phyloP scores from a whole-genome alignment of 2,113 vertebrate genomes.

The Hassar affinis region DNA sequence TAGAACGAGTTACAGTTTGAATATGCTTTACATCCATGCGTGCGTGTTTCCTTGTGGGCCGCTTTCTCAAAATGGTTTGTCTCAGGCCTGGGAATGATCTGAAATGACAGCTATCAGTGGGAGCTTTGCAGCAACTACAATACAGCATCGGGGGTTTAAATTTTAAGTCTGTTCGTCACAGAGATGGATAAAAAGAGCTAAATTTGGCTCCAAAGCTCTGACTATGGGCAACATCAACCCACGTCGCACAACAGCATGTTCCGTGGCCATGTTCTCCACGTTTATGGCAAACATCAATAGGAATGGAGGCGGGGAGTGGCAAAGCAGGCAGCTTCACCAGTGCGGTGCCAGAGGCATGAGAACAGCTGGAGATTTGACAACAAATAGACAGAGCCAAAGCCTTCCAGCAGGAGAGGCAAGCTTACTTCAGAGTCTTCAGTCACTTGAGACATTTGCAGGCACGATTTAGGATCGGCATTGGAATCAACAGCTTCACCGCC shows the following conservation, averaged over 20 bases:
- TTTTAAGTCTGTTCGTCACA: not conserved
- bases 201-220: not conserved
- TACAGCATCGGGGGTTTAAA: not conserved
- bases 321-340: not conserved
- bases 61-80: not conserved
- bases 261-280: not conserved
- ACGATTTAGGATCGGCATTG: not conserved
- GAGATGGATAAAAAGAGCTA: not conserved
- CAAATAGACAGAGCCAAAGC: constrained; percentile 17
- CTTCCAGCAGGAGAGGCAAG: constrained; percentile 11
- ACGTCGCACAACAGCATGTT: not conserved
- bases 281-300: constrained; percentile 8
- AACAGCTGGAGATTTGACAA: constrained; percentile 23
- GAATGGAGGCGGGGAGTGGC: not conserved
- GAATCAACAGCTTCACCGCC: constrained; percentile 6
- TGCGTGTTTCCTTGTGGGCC: not conserved
- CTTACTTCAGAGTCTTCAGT: constrained; percentile 24
- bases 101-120: not conserved
- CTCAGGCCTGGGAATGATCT: not conserved
- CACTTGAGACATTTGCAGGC: constrained; percentile 4
- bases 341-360: not conserved
- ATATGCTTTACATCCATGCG: not conserved
- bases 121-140: not conserved
- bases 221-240: not conserved
- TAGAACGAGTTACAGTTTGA: not conserved